These are phyloP conservation scores for Platyura marginata DNA, from an alignment of 1,140 invertebrate species.

Conservation along the genomic window DNA sequence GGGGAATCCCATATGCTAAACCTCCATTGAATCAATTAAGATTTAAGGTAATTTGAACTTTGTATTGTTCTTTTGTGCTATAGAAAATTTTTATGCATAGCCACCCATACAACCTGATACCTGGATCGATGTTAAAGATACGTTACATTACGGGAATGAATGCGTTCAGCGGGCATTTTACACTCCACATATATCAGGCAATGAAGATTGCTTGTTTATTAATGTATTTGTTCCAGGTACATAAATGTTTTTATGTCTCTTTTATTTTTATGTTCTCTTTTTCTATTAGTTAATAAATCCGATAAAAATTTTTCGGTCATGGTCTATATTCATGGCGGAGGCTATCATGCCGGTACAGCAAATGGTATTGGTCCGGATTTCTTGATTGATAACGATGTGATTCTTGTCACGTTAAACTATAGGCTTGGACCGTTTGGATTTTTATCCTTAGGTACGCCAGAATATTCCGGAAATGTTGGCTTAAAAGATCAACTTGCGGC, in stretches of 20 bases:
- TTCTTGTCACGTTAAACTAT: slow-evolving; percentile 40
- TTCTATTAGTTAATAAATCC: no score
- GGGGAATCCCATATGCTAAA: slow-evolving; percentile 5
- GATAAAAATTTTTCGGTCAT: slow-evolving; percentile 33
- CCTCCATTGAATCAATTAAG: slow-evolving; percentile 1
- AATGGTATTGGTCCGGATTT: slow-evolving; percentile 24
- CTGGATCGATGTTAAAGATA: background rate
- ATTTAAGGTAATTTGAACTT: slow-evolving; percentile 7
- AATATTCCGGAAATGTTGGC: slow-evolving; percentile 48
- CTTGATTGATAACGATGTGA: slow-evolving; percentile 32
- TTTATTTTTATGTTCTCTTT: no score
- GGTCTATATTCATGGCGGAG: slow-evolving; percentile 43
- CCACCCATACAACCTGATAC: background rate
- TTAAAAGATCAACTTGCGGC: slow-evolving; percentile 54
- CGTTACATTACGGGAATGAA: background rate
- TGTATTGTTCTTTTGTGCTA: no score
- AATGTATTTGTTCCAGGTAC: slow-evolving; percentile 1
- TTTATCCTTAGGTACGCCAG: slow-evolving; percentile 35
- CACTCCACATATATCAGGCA: background rate
- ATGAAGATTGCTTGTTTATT: background rate
- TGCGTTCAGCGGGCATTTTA: background rate
- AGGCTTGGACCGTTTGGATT: slow-evolving; percentile 40
- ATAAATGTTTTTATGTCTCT: no score
- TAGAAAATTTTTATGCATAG: no score
- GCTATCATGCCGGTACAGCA: slow-evolving; percentile 30